phyloP scores from a whole-genome alignment of 2,797 vertebrate genomes.

The Coranthus polyacanthus region DNA sequence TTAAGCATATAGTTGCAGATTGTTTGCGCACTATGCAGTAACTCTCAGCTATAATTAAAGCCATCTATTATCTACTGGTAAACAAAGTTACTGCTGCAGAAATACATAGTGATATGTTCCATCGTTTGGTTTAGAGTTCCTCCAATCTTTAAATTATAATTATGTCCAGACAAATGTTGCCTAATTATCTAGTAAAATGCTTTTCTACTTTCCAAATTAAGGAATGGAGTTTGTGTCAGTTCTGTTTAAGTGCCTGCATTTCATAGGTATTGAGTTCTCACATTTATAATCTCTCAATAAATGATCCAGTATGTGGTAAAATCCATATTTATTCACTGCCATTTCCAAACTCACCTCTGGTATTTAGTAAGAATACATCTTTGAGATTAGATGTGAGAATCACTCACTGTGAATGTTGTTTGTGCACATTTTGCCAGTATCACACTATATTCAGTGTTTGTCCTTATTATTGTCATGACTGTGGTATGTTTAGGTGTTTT shows the following conservation, averaged over 20 bases:
- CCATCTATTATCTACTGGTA: not conserved
- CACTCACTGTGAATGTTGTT: slow-evolving; percentile 32
- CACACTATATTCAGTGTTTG: slow-evolving; percentile 25
- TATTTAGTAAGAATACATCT: slow-evolving; percentile 13
- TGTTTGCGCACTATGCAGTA: not conserved
- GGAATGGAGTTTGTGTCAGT: slow-evolving; percentile 15
- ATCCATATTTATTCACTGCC: slow-evolving; percentile 35
- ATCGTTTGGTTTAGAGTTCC: slow-evolving; percentile 14
- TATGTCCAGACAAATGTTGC: slow-evolving; percentile 2
- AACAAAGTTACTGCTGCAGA: slow-evolving; percentile 2
- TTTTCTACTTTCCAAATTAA: slow-evolving; percentile 22
- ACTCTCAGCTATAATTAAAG: not conserved
- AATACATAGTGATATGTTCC: slow-evolving; percentile 22
- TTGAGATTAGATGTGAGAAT: slow-evolving; percentile 1
- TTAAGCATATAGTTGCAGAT: not conserved
- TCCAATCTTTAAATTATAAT: slow-evolving; percentile 31
- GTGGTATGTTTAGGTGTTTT: slow-evolving; percentile 40
- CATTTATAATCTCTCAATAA: slow-evolving; percentile 15
- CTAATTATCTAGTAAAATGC: slow-evolving; percentile 8
- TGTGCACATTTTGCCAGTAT: slow-evolving; percentile 9
- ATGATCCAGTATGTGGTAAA: slow-evolving; percentile 10
- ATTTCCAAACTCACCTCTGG: slow-evolving; percentile 29
- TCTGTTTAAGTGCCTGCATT: slow-evolving; percentile 32
- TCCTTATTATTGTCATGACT: slow-evolving; percentile 13
- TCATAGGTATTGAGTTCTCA: slow-evolving; percentile 20